Conservation (phyloP, 1,140 invertebrate genomes). For the Drosophila rufa region DNA sequence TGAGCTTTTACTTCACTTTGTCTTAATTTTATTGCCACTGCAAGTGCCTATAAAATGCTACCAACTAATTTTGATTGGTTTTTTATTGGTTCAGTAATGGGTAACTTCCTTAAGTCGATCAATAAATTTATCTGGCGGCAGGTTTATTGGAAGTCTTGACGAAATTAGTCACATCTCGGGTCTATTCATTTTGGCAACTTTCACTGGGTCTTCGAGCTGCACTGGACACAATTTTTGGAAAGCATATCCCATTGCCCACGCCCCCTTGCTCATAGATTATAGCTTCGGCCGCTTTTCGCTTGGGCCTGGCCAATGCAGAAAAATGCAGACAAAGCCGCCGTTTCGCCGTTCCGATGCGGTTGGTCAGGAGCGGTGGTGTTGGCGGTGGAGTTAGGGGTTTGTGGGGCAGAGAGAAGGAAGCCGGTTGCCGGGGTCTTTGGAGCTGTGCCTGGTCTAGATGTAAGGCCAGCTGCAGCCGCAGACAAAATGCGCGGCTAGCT, state of each 20-base stretch:
- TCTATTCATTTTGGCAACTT: constrained; percentile 36
- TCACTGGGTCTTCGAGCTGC: constrained; percentile 24
- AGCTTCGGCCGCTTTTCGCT: constrained; percentile 39
- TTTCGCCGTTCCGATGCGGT: background rate
- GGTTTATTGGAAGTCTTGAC: constrained; percentile 38
- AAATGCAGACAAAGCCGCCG: constrained; percentile 44
- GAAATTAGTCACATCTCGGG: constrained; percentile 47
- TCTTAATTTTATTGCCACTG: background rate
- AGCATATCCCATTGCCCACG: constrained; percentile 65
- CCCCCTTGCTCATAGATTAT: constrained; percentile 62
- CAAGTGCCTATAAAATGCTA: background rate
- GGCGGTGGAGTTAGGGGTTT: constrained; percentile 1
- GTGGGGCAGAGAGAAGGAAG: background rate
- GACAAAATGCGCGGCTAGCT: constrained; percentile 50
- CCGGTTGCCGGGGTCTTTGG: background rate
- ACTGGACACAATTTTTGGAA: constrained; percentile 51
- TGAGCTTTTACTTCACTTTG: background rate
- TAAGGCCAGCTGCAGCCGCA: constrained; percentile 62
- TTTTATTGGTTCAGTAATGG: constrained; percentile 11
- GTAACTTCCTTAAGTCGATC: constrained; percentile 9
- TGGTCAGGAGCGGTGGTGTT: constrained; percentile 2
- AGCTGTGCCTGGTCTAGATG: constrained; percentile 49
- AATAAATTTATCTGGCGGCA: constrained; percentile 19
- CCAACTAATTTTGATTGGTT: background rate
- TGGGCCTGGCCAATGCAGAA: constrained; percentile 58